Evolutionary conservation across 1,140 invertebrate genomes (phyloP), one percentile per base, ranked within the genome.

Genomic region (Capitella teleta): DNA sequence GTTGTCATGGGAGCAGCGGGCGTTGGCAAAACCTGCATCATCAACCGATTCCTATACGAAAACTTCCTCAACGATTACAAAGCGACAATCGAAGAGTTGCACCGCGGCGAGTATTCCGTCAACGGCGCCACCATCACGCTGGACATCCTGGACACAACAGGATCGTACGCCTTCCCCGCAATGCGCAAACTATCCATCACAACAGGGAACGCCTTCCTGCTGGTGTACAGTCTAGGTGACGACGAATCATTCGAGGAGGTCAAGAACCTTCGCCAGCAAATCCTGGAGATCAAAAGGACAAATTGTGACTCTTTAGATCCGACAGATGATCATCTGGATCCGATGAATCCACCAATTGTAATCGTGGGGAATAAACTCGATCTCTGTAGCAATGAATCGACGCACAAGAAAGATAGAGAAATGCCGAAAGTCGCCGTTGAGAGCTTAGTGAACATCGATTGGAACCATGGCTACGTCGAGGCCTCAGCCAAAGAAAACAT

Each of bases 121-220:
- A 43, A 49, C 47, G 52, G 52, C 12, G 26, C 16, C 16, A 18
- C 24, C 25, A 30, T 53, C 18, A 28, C 24, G 21, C 34, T 53
- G 2, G 47, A 48, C 26, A 49, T 53, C 28, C 28, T 53, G 14
- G 95, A 98, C 73, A 97, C 93, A 58, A 74, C 75, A 14, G 94
- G 95, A 55, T 94, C 88, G 56, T 94, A 98, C 78, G 95, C 98
- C 74, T 99, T 99, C 77, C 96, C 96, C 49, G 96, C 96, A 52
- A 99, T 99, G 96, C 94, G 98, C 75, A 78, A 93, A 67, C 78
- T 98, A 53, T 94, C 90, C 54, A 98, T 98, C 67, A 90, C 86
- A 66, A 98, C 98, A 79, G 95, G 76, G 16, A 67, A 77, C 56
- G 76, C 76, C 5, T 78, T 77, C 57, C 66, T 78, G 34, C 58